Conservation (phyloP, 2,797 vertebrate genomes). For the Pseudochirops corinnae region DNA sequence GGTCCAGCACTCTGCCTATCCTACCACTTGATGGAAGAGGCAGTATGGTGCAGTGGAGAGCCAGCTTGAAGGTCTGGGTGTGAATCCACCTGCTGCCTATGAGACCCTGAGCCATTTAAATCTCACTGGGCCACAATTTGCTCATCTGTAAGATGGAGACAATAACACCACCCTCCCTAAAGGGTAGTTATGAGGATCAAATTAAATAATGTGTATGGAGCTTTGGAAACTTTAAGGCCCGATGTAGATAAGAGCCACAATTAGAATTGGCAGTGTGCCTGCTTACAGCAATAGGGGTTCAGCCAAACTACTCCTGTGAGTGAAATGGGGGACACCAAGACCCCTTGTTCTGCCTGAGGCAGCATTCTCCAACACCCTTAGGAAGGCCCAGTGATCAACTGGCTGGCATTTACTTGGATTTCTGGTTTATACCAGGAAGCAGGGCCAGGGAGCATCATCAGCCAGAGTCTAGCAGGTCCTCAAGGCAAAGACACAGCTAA, state of each 20-base stretch:
- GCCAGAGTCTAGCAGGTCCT: background rate
- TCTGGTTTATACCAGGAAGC: background rate
- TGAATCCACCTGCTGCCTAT: background rate
- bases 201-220: background rate
- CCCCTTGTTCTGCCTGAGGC: background rate
- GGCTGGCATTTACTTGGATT: background rate
- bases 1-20: background rate
- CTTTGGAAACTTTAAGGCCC: background rate
- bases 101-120: background rate
- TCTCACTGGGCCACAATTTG: background rate
- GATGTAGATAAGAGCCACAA: background rate
- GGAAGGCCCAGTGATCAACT: background rate
- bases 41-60: background rate
- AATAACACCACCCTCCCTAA: too few species aligned
- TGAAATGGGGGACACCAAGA: background rate
- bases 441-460: background rate
- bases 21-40: background rate
- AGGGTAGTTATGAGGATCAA: background rate
- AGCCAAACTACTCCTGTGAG: background rate
- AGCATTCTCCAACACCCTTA: background rate
- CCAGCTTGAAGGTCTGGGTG: background rate
- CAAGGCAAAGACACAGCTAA: background rate
- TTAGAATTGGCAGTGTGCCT: background rate
- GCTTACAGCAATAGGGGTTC: background rate
- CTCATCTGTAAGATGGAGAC: background rate